Base-by-base conservation (phyloP, 2,113 vertebrate genomes). In the Jacana jacana region DNA sequence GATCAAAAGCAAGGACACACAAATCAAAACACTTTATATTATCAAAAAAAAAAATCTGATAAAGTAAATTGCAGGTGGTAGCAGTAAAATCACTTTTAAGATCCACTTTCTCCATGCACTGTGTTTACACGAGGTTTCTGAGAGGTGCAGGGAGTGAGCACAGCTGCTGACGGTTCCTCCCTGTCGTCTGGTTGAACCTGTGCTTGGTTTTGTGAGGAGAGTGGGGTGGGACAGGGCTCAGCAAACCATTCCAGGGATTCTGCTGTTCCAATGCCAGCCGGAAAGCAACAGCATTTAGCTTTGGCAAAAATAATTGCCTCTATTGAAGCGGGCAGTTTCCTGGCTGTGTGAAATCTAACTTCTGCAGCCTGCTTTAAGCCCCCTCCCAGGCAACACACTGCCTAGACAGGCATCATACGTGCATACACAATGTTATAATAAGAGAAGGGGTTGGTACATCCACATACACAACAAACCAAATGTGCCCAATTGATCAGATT, bases 401-500 rank as follows among this genome's bases (percentile, higher is more conserved):
- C 3, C 3, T 0, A 66, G 51, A 77, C n/a, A 42, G 1, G 33
- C 46, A 81, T 78, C 77, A 30, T 5, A 54, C 4, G 10, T 46
- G 71, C 83, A 72, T 77, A 63, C 86, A 69, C 52, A 27, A 11
- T 18, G 73, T 61, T 85, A 46, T 44, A 76, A n/a, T 60, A 57
- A 70, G 77, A 76, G 89, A 75, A 93, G 60, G 83, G 44, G 65
- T 39, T 69, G 78, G 93, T 68, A 90, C 86, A 71, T 69, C 69
- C 83, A 91, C 3, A 30, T 64, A 55, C 80, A 81, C 83, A 89
- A 86, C 79, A 76, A 93, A 88, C 76, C 86, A 91, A 92, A 84
- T 87, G 70, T 87, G 88, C 91, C 88, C 52, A 82, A 57, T 58
- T 82, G 92, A 95, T 95, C 88, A 84, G 48, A 93, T 88, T 93